Evolutionary conservation across 2,113 vertebrate genomes (phyloP).

Genomic region (Engraulis encrasicolus): DNA sequence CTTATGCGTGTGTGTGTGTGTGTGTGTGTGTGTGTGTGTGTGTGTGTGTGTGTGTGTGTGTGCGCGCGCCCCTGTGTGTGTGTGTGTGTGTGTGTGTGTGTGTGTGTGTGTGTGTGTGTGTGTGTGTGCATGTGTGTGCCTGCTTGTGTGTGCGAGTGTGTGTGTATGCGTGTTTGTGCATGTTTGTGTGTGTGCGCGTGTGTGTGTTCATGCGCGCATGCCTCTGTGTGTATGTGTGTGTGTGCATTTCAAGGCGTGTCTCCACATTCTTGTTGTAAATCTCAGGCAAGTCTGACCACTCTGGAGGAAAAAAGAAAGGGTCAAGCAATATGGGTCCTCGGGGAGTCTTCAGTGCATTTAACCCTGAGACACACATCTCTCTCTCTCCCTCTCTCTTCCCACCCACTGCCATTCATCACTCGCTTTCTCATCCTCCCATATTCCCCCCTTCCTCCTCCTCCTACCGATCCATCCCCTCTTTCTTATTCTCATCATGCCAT

Average conservation of each 20-base stretch:
- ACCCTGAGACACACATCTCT: constrained; percentile 9
- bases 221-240: background rate
- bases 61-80: background rate
- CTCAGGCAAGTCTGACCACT: constrained; percentile 3
- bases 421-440: background rate
- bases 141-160: background rate
- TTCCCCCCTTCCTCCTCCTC: constrained; percentile 10
- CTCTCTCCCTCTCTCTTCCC: background rate
- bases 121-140: background rate
- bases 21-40: background rate
- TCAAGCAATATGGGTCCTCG: constrained; percentile 27
- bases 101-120: background rate
- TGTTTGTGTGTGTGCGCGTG: constrained; percentile 8
- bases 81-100: background rate
- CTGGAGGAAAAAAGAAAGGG: constrained; percentile 26
- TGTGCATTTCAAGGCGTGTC: background rate
- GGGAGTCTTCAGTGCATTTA: constrained; percentile 38
- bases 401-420: background rate
- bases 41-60: constrained; percentile 5
- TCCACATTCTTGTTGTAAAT: constrained; percentile 36
- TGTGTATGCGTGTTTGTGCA: background rate
- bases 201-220: too few relatives aligned
- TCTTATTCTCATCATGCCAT: too few relatives aligned
- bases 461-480: too few relatives aligned
- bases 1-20: background rate